These are phyloP conservation scores for Tenthredo scrophulariae DNA, from an alignment of 2,888 invertebrate species.

Conservation along the genomic window DNA sequence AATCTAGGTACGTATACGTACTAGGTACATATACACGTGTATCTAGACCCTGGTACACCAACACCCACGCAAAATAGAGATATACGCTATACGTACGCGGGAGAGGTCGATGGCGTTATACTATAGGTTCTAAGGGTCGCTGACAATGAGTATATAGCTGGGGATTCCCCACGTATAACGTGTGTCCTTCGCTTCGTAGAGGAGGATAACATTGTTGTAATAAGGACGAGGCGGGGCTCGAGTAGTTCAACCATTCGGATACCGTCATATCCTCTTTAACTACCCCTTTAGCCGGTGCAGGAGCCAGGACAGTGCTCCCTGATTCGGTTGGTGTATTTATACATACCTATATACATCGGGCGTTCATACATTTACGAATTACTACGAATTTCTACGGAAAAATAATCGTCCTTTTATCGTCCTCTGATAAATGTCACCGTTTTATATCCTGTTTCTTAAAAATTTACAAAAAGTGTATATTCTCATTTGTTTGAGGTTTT, in stretches of 20 bases:
- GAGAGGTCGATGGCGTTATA: neutral
- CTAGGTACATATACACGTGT: neutral
- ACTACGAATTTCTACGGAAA: too few relatives aligned
- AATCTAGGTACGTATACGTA: neutral
- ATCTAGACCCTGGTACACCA: neutral
- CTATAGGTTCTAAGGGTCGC: neutral
- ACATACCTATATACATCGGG: neutral
- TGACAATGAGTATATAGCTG: constrained; percentile 1
- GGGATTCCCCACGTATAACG: constrained; percentile 28
- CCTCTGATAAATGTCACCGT: too few relatives aligned
- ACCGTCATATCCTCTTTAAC: constrained; percentile 52
- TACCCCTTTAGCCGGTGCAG: constrained; percentile 42
- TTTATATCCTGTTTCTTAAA: too few relatives aligned
- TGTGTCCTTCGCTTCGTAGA: constrained; percentile 38
- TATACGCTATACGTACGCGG: neutral
- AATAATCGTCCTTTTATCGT: too few relatives aligned
- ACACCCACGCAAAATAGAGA: neutral
- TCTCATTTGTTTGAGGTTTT: too few relatives aligned
- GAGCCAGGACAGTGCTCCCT: constrained; percentile 23
- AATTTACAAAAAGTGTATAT: too few relatives aligned
- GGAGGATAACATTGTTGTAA: constrained; percentile 10
- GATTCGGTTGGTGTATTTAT: neutral
- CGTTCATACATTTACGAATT: neutral
- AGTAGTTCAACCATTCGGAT: neutral
- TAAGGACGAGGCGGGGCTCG: neutral